Conservation (phyloP, 2,113 vertebrate genomes). For the Strigops habroptila region DNA sequence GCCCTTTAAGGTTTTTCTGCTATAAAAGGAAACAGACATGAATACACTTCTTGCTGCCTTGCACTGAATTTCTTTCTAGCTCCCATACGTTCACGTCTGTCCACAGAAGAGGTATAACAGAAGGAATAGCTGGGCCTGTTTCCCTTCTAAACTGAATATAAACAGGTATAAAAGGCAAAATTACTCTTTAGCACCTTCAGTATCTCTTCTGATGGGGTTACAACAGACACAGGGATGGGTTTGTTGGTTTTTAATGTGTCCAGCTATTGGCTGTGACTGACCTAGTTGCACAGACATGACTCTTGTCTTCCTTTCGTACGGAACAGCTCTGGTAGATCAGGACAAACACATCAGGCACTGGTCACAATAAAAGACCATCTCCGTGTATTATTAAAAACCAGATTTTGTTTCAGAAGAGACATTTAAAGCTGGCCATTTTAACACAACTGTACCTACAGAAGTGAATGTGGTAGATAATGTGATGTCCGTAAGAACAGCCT, state of each 20-base stretch:
- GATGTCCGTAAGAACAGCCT: neutral
- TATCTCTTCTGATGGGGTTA: neutral
- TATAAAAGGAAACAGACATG: rapidly evolving
- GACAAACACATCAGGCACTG: rapidly evolving
- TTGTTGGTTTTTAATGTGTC: rapidly evolving
- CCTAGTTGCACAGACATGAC: neutral
- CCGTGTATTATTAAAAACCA: neutral
- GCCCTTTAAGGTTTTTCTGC: rapidly evolving
- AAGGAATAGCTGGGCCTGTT: neutral
- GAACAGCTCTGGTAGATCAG: neutral
- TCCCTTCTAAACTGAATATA: neutral
- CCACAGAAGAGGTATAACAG: neutral
- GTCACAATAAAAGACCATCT: neutral
- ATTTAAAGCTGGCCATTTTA: neutral
- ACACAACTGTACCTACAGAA: neutral
- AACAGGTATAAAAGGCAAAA: neutral
- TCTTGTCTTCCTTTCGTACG: no score
- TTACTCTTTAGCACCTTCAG: neutral
- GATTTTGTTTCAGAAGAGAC: neutral
- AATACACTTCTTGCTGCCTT: rapidly evolving
- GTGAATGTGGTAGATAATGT: neutral
- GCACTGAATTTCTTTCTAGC: neutral
- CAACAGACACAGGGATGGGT: neutral
- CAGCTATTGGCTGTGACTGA: neutral
- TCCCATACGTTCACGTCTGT: rapidly evolving